Evolutionary conservation across 2,888 invertebrate species (phyloP).

Genomic region (Eupithecia centaureata): DNA sequence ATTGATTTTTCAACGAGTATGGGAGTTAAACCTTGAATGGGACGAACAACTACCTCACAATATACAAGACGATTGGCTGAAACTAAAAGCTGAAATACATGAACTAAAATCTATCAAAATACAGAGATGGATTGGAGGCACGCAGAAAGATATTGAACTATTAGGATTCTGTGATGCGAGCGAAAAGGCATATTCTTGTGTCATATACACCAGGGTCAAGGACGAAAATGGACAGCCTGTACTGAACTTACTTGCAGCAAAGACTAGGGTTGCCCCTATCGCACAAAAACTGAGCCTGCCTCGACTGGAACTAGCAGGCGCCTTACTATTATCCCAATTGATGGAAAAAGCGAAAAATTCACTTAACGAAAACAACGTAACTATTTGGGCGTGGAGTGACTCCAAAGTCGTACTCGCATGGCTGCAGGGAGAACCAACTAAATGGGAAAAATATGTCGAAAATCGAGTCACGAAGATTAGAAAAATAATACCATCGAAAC

Average conservation of each 20-base stretch:
- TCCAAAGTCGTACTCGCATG: no score
- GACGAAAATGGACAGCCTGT: background rate
- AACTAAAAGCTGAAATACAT: background rate
- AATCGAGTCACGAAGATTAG: background rate
- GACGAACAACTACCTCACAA: background rate
- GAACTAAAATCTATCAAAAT: background rate
- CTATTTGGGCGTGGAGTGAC: background rate
- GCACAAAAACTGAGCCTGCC: slow-evolving; percentile 1
- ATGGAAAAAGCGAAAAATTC: slow-evolving; percentile 1
- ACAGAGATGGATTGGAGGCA: background rate
- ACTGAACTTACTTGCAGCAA: background rate
- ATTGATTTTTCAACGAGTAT: background rate
- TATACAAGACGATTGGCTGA: background rate
- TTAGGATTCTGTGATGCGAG: slow-evolving; percentile 1
- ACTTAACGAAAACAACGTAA: slow-evolving; percentile 4
- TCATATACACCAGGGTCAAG: background rate
- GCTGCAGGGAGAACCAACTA: no score
- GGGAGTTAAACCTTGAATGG: background rate
- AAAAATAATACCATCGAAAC: background rate
- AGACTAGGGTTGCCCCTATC: background rate
- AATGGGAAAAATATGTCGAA: no score
- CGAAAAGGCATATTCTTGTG: slow-evolving; percentile 3
- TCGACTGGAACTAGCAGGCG: background rate
- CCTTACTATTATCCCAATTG: background rate
- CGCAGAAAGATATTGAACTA: background rate